These are phyloP conservation scores for Telmatherina bonti DNA, from an alignment of 2,797 vertebrate genomes.

Conservation along the genomic window DNA sequence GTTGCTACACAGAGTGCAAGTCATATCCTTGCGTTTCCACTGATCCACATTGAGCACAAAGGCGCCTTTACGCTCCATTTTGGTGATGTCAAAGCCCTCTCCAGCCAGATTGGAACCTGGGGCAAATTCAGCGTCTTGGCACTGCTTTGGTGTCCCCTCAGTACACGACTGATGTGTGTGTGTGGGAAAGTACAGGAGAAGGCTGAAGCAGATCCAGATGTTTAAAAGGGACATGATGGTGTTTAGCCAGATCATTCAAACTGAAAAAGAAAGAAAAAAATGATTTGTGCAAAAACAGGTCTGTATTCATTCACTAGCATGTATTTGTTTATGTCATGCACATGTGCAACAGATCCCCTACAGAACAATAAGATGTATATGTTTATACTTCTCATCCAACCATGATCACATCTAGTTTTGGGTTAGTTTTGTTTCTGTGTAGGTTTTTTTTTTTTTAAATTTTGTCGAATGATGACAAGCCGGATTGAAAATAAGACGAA, in stretches of 20 bases:
- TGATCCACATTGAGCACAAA: constrained; percentile 80
- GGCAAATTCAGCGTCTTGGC: constrained; percentile 71
- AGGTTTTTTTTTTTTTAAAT: too few relatives aligned
- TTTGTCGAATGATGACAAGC: too few relatives aligned
- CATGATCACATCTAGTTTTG: too few relatives aligned
- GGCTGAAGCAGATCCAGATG: constrained; percentile 20
- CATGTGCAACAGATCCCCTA: too few relatives aligned
- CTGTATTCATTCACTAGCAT: too few relatives aligned
- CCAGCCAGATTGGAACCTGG: constrained; percentile 86
- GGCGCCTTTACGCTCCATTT: constrained; percentile 83
- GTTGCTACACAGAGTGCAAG: constrained; percentile 86
- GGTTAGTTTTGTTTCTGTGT: too few relatives aligned
- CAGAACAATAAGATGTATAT: too few relatives aligned
- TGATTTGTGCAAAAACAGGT: too few relatives aligned
- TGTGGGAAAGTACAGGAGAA: constrained; percentile 57
- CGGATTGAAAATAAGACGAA: too few relatives aligned
- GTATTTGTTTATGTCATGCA: too few relatives aligned
- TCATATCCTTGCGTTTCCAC: constrained; percentile 78
- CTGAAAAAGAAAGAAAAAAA: too few relatives aligned
- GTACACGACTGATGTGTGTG: constrained; percentile 67
- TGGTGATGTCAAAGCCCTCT: constrained; percentile 89
- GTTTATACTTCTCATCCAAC: too few relatives aligned
- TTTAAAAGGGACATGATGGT: constrained; percentile 38
- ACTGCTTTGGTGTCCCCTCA: constrained; percentile 68
- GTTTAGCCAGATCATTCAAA: not conserved